Evolutionary conservation across 2,888 invertebrate genomes (phyloP).

Genomic region (Ormyrus pomaceus): DNA sequence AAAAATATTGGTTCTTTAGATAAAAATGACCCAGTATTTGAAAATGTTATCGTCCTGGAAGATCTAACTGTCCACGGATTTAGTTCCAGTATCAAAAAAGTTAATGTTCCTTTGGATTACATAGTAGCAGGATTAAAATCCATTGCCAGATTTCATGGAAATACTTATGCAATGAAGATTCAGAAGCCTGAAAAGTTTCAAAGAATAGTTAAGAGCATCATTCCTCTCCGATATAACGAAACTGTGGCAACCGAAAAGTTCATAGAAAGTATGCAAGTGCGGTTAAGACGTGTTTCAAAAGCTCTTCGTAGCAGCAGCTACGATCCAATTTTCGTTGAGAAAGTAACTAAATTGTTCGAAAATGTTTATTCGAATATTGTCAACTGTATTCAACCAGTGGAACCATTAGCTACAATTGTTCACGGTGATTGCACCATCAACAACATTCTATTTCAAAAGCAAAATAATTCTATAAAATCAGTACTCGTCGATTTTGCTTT

Average conservation of each 20-base stretch:
- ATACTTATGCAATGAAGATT: slow-evolving; percentile 66
- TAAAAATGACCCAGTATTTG: slow-evolving; percentile 42
- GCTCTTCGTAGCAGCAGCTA: slow-evolving; percentile 59
- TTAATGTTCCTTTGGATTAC: slow-evolving; percentile 61
- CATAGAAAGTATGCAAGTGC: background rate
- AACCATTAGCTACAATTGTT: slow-evolving; percentile 68
- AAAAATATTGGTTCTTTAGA: slow-evolving; percentile 10
- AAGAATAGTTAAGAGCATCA: slow-evolving; percentile 57
- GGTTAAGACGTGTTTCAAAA: slow-evolving; percentile 40
- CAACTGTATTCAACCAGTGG: slow-evolving; percentile 57
- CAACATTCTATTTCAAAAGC: slow-evolving; percentile 64
- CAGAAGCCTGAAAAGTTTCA: slow-evolving; percentile 59
- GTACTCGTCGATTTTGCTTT: slow-evolving; percentile 66
- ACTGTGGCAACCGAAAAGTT: slow-evolving; percentile 43
- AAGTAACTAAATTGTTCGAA: slow-evolving; percentile 58
- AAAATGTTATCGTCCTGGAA: slow-evolving; percentile 63
- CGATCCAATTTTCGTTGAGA: slow-evolving; percentile 63
- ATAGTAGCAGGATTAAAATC: slow-evolving; percentile 63
- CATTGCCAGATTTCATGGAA: slow-evolving; percentile 67
- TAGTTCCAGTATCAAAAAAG: slow-evolving; percentile 48
- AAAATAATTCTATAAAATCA: slow-evolving; percentile 29
- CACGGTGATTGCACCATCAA: slow-evolving; percentile 70
- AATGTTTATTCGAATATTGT: slow-evolving; percentile 58
- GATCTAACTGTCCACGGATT: slow-evolving; percentile 63
- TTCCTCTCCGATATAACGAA: slow-evolving; percentile 57